These are phyloP conservation scores for Gopherus flavomarginatus DNA, from an alignment of 2,113 vertebrate species.

Conservation along the genomic window DNA sequence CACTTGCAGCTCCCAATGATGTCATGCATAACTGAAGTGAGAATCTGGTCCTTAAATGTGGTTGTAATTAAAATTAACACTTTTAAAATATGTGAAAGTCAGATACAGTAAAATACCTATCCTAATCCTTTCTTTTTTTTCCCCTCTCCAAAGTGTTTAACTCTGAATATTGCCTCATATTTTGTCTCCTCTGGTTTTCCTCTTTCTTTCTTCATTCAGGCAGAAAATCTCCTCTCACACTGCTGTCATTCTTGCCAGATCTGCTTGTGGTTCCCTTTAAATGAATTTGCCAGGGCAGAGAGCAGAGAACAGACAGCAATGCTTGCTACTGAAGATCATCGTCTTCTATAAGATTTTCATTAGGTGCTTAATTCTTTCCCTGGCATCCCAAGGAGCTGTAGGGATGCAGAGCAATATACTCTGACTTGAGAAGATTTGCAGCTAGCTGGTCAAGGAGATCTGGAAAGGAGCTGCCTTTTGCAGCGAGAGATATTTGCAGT, in stretches of 20 bases:
- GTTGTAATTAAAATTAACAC: not conserved
- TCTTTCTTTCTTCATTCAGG: slow-evolving; percentile 20
- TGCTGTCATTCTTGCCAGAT: slow-evolving; percentile 47
- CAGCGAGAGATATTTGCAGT: not conserved
- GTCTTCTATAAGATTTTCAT: slow-evolving; percentile 31
- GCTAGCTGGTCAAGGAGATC: not conserved
- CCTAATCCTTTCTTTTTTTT: not conserved
- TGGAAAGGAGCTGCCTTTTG: not conserved
- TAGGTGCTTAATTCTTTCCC: not conserved
- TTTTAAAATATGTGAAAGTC: slow-evolving; percentile 22
- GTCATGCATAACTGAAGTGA: not conserved
- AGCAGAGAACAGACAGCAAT: slow-evolving; percentile 24
- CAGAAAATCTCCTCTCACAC: slow-evolving; percentile 49
- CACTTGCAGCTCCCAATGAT: not conserved
- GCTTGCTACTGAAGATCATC: not conserved
- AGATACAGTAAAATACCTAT: not conserved
- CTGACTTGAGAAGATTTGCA: slow-evolving; percentile 18
- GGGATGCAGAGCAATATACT: not conserved
- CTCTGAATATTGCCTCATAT: not conserved
- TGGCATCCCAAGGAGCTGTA: not conserved
- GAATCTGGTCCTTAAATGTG: slow-evolving; percentile 13
- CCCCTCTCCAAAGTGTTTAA: not conserved
- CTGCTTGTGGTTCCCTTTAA: slow-evolving; percentile 45
- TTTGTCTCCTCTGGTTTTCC: slow-evolving; percentile 38
- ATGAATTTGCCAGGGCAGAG: slow-evolving; percentile 17